Conservation (phyloP, 2,797 vertebrate species). For the Lateolabrax maculatus region DNA sequence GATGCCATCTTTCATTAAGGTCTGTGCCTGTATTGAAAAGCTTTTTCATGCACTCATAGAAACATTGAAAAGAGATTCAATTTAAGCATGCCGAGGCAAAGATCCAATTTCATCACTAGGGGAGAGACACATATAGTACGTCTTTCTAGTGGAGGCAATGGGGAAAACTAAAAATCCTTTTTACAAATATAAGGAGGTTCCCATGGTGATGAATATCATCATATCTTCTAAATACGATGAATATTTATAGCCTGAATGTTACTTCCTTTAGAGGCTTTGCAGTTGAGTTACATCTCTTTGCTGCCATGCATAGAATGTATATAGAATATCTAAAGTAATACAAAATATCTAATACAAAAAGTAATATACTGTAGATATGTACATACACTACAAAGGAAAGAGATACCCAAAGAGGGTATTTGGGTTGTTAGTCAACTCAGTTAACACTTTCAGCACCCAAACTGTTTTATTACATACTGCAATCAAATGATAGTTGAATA, state of each 20-base stretch:
- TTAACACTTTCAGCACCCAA: neutral
- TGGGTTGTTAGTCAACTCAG: neutral
- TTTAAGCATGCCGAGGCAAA: neutral
- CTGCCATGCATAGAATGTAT: neutral
- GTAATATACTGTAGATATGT: neutral
- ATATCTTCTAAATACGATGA: constrained; percentile 17
- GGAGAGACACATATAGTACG: constrained; percentile 19
- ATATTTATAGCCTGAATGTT: constrained; percentile 24
- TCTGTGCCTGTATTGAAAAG: neutral
- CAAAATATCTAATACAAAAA: neutral
- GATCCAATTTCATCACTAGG: constrained; percentile 31
- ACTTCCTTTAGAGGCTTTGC: neutral
- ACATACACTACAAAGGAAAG: too few species aligned
- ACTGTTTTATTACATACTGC: too few species aligned
- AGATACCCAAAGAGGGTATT: neutral
- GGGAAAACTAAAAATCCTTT: too few species aligned
- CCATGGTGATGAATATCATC: constrained; percentile 35
- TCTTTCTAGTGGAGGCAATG: too few species aligned
- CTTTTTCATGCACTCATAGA: constrained; percentile 10
- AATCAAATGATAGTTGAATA: too few species aligned
- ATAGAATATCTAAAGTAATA: neutral
- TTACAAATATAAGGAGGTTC: constrained; percentile 18
- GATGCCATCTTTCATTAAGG: constrained; percentile 3
- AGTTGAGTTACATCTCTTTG: neutral
- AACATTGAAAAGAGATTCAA: neutral